These are phyloP conservation scores for Halisarca cf. caerulea DNA, from an alignment of 37 sponge, comb jelly and placozoan genomes.

Conservation along the genomic window DNA sequence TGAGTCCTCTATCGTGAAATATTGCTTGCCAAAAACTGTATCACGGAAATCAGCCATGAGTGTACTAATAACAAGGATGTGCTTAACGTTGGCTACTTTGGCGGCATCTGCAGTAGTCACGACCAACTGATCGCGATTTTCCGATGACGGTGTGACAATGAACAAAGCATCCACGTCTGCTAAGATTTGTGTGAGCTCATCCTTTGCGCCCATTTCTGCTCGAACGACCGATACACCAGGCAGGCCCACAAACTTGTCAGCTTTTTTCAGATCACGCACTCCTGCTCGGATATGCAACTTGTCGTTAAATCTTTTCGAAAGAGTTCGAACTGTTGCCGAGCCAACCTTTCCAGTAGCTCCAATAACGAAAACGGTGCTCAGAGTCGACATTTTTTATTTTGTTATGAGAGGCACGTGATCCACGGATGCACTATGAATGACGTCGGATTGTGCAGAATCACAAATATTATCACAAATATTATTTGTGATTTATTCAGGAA, in stretches of 20 bases:
- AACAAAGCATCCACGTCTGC: constrained; percentile 59
- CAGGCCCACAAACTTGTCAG: constrained; percentile 41
- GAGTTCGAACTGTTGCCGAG: constrained; percentile 41
- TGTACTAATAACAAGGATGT: constrained; percentile 32
- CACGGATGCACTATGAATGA: no score
- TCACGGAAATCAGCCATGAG: constrained; percentile 26
- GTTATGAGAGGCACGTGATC: no score
- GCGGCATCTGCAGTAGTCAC: constrained; percentile 52
- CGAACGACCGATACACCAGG: constrained; percentile 44
- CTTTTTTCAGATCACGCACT: constrained; percentile 58
- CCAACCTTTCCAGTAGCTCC: constrained; percentile 63
- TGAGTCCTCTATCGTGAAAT: constrained; percentile 20
- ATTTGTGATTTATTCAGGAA: no score
- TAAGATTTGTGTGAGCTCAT: constrained; percentile 18
- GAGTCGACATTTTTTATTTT: no score
- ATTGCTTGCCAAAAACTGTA: constrained; percentile 44
- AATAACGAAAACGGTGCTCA: constrained; percentile 32
- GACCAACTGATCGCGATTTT: constrained; percentile 46
- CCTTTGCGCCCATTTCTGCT: constrained; percentile 46
- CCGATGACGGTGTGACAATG: constrained; percentile 56
- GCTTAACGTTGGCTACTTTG: constrained; percentile 60
- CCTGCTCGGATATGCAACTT: constrained; percentile 64
- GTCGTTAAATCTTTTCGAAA: constrained; percentile 50
- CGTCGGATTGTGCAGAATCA: no score
- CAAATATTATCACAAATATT: no score